These are phyloP conservation scores for Diplodus sargus DNA, from an alignment of 2,797 vertebrate species.

Conservation along the genomic window DNA sequence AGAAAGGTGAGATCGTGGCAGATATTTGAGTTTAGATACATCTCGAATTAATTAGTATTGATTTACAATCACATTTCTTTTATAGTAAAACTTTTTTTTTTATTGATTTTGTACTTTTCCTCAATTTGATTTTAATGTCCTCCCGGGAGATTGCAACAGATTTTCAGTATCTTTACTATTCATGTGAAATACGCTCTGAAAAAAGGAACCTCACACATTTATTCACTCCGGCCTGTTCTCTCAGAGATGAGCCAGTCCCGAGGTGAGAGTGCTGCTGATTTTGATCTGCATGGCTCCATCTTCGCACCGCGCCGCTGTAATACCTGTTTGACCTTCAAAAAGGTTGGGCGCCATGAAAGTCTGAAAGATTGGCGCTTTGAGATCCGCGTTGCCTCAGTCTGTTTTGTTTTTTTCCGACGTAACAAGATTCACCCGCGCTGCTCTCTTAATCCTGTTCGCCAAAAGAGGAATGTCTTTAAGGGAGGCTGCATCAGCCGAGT, in stretches of 20 bases:
- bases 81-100: background rate
- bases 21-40: background rate
- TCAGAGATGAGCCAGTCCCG: background rate
- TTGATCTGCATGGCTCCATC: conserved; percentile 35
- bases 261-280: conserved; percentile 18
- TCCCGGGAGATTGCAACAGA: background rate
- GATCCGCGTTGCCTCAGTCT: conserved; percentile 14
- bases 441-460: conserved; percentile 20
- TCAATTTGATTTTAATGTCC: background rate
- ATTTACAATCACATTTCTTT: background rate
- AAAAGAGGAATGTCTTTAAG: background rate
- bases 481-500: background rate
- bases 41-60: background rate
- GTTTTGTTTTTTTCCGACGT: background rate
- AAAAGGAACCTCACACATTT: background rate
- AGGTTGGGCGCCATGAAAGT: conserved; percentile 1
- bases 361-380: conserved; percentile 6
- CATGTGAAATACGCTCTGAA: background rate
- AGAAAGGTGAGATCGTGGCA: too few relatives aligned
- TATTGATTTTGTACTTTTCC: too few relatives aligned
- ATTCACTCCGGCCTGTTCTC: background rate
- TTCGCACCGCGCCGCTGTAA: conserved; percentile 5
- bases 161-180: background rate
- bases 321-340: conserved; percentile 32
- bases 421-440: background rate